These are phyloP conservation scores for Otis tarda DNA, from an alignment of 2,113 vertebrate genomes.

Conservation along the genomic window DNA sequence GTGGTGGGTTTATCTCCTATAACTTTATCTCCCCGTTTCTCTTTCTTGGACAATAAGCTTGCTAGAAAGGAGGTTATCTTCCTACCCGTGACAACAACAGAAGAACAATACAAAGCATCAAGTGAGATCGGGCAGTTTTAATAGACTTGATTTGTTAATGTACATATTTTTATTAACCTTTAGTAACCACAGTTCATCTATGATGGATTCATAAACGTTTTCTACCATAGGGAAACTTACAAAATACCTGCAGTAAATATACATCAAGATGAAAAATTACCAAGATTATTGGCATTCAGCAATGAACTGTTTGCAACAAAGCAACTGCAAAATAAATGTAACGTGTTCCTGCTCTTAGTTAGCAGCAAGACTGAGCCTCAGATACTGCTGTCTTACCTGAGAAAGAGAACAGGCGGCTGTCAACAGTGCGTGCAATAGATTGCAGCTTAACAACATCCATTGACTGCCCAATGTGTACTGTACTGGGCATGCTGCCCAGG, in stretches of 20 bases:
- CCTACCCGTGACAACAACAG: background rate
- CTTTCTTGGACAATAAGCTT: background rate
- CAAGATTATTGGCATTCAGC: background rate
- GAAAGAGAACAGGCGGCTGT: constrained; percentile 95
- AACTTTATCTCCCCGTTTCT: background rate
- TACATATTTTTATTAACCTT: background rate
- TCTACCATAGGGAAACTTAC: background rate
- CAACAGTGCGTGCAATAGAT: constrained; percentile 93
- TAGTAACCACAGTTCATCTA: background rate
- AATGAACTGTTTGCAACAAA: background rate
- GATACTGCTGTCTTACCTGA: constrained; percentile 76
- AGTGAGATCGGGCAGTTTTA: background rate
- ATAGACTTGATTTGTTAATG: background rate
- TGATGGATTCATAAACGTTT: background rate
- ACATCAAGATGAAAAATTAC: background rate
- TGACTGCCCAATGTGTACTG: constrained; percentile 92
- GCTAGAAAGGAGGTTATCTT: background rate
- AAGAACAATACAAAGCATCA: background rate
- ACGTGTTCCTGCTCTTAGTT: fast-evolving
- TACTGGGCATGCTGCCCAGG: constrained; percentile 95
- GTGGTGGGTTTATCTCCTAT: background rate
- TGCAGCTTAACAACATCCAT: constrained; percentile 97
- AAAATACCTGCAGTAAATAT: background rate
- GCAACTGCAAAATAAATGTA: background rate
- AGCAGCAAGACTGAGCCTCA: background rate